Conservation (phyloP, 2,888 invertebrate species). For the Lobophora halterata region DNA sequence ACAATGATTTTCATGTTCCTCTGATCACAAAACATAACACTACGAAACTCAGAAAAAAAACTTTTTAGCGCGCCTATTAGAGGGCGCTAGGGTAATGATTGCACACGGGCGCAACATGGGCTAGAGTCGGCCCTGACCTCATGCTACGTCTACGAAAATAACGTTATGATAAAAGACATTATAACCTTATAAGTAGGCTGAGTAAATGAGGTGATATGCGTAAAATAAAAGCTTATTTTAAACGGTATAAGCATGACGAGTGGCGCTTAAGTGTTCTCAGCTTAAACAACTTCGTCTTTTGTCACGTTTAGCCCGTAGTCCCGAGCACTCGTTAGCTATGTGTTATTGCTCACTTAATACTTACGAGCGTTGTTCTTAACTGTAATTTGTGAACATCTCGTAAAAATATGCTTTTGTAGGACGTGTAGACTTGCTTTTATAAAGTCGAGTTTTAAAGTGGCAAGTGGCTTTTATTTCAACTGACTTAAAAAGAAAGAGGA, state of each 20-base stretch:
- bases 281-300: conserved; percentile 43
- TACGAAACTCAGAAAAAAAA: too few relatives aligned
- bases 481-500: too few relatives aligned
- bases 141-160: too few relatives aligned
- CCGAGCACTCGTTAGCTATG: conserved; percentile 51
- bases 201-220: conserved; percentile 23
- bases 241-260: conserved; percentile 32
- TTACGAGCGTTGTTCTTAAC: conserved; percentile 45
- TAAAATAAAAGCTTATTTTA: conserved; percentile 18
- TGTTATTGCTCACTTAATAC: conserved; percentile 58
- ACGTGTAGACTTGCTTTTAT: conserved; percentile 32
- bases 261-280: conserved; percentile 38
- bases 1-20: too few relatives aligned
- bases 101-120: too few relatives aligned
- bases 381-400: conserved; percentile 42
- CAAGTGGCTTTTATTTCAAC: conserved; percentile 15
- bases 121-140: too few relatives aligned
- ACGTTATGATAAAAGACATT: too few relatives aligned
- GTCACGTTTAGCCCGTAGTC: conserved; percentile 49
- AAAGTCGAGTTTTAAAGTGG: conserved; percentile 21
- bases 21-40: too few relatives aligned
- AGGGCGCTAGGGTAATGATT: too few relatives aligned
- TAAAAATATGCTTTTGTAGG: conserved; percentile 34
- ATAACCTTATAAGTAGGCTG: too few relatives aligned
- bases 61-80: too few relatives aligned